phyloP scores from a whole-genome alignment of 2,797 vertebrate genomes.

The Cossypha polioptera region DNA sequence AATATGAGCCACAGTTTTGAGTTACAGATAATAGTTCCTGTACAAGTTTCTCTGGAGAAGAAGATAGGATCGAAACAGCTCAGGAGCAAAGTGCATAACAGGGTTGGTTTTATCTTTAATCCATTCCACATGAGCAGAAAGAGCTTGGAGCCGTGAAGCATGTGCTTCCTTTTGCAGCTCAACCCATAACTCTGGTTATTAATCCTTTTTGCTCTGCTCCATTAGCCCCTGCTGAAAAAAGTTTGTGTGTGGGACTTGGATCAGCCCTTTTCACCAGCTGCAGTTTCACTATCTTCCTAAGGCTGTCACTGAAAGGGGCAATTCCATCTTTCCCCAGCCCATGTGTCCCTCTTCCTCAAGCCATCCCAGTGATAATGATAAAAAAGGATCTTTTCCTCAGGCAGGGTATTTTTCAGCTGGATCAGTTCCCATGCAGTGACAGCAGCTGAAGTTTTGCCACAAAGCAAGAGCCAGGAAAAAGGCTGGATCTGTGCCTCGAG shows the following conservation, averaged over 20 bases:
- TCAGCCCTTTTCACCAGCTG: background rate
- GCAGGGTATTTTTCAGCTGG: constrained; percentile 33
- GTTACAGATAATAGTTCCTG: background rate
- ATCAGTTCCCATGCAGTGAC: background rate
- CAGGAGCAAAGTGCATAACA: background rate
- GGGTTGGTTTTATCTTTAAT: constrained; percentile 1
- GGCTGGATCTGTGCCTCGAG: constrained; percentile 24
- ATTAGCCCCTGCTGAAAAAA: background rate
- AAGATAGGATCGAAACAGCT: background rate
- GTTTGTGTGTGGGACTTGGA: background rate
- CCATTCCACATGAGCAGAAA: constrained; percentile 15
- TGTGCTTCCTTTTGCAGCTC: background rate
- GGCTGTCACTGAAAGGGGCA: background rate
- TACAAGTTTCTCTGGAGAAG: background rate
- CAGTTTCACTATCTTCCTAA: background rate
- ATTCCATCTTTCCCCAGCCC: background rate
- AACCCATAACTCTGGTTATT: background rate
- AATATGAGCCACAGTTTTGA: background rate
- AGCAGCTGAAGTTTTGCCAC: constrained; percentile 47
- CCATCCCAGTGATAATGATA: background rate
- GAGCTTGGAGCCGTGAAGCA: background rate
- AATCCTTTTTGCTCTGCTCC: background rate
- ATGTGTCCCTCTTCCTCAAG: background rate
- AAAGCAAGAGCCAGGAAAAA: constrained; percentile 48
- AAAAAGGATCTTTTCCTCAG: constrained; percentile 1